Base-by-base conservation (phyloP, 2,888 invertebrate species). In the Perithous albicinctus region DNA sequence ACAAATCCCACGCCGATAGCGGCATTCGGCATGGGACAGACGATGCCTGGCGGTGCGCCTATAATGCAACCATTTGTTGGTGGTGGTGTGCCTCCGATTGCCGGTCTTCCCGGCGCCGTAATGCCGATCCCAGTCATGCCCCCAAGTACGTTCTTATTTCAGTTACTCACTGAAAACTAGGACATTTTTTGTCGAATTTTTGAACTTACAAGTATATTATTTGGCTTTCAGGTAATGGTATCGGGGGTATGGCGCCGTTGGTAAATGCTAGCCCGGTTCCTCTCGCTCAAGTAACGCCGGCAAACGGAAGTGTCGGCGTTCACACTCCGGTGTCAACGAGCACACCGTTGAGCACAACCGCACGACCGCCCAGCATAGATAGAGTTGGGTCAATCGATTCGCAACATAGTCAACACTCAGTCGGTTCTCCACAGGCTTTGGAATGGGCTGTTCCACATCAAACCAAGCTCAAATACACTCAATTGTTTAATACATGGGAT, bases 401-500 rank as follows among this genome's bases (percentile, higher is more conserved):
- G 7, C 94, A 93, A 92, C 94, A 93, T 54, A 93, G 93, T 91
- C 85, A 82, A 78, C 85, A 79, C 78, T 87, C 88, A 0, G 87
- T 89, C 12, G 89, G 91, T 23, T 93, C 93, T n/a, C 93, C 93
- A 2, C 94, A 95, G 78, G 69, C 87, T 4, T 93, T 94, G 0
- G 98, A 98, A 88, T 99, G 99, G 98, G 96, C 96, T 0, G 96
- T 99, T 72, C 97, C 97, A 35, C 97, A 97, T 88, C 95, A 95
- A 85, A 96, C 96, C 20, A 97, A 97, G 93, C 94, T 97, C 79
- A 98, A 98, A 92, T 99, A 98, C 92, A 98, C 98, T 0, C 99
- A 99, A 93, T 94, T 98, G 61, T 99, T 99, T 93, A 99, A 99
- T 94, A 96, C 96, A 0, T 96, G 97, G 66, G 99, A 99, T 93